A percentile compares a stretch with the other conserved stretches of the same genome.
Conservation (phyloP, 2,113 vertebrate genomes). For the Proterorhinus semilunaris region DNA sequence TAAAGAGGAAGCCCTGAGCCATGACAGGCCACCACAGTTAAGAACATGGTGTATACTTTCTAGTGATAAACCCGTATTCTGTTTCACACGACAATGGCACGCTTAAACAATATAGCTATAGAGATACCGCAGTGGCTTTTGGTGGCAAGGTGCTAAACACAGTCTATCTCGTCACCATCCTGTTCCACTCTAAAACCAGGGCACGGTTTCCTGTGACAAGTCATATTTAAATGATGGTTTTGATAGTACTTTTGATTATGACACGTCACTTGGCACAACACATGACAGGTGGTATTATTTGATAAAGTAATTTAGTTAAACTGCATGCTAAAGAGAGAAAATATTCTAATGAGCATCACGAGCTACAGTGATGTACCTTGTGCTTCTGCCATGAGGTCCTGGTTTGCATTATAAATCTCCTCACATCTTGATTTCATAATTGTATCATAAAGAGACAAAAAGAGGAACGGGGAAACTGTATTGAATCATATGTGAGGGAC, state of each 20-base stretch:
- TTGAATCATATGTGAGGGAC: background rate
- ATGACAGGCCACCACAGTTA: background rate
- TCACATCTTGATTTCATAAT: background rate
- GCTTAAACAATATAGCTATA: background rate
- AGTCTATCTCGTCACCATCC: background rate
- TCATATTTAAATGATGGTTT: conserved; percentile 18
- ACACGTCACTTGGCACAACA: background rate
- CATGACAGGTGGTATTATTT: background rate
- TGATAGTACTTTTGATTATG: background rate
- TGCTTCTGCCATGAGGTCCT: background rate
- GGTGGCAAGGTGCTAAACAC: conserved; percentile 58
- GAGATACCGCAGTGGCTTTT: conserved; percentile 54
- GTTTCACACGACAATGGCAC: rapidly evolving
- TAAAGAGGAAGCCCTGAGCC: background rate
- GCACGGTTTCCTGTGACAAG: conserved; percentile 52
- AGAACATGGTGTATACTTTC: background rate
- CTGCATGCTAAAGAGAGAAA: background rate
- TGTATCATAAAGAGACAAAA: background rate
- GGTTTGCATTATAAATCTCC: background rate
- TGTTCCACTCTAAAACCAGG: background rate
- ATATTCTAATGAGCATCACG: background rate
- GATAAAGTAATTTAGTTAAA: background rate
- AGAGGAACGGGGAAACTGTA: background rate
- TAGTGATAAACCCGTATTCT: background rate
- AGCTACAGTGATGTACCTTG: background rate